A percentile compares a stretch with the other conserved stretches of the same genome.
These are phyloP conservation scores for Candoia aspera DNA, from an alignment of 2,113 vertebrate species.

Conservation along the genomic window DNA sequence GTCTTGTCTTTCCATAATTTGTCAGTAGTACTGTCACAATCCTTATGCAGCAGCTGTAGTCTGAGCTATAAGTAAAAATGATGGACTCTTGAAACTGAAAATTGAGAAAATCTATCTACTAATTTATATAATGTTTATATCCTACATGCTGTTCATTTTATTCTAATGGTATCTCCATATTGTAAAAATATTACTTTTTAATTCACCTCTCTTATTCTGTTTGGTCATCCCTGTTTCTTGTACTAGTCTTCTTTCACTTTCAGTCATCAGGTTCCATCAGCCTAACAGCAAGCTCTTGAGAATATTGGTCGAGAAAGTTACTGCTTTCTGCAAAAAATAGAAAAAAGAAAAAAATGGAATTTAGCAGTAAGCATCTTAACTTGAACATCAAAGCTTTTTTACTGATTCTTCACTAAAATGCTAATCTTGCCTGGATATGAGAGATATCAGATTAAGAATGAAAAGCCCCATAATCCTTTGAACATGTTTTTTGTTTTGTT, in stretches of 20 bases:
- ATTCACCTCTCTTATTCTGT: background rate
- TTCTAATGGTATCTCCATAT: conserved; percentile 3
- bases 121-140: conserved; percentile 8
- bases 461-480: background rate
- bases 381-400: conserved; percentile 4
- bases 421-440: conserved; percentile 8
- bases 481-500: conserved; percentile 13
- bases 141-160: conserved; percentile 25
- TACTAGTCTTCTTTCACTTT: conserved; percentile 1
- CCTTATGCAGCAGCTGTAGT: background rate
- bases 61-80: background rate
- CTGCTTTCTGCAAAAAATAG: background rate
- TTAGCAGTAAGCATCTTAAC: background rate
- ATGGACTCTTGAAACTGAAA: background rate
- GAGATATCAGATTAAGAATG: background rate
- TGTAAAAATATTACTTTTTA: conserved; percentile 2
- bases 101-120: background rate
- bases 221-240: background rate
- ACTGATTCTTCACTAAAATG: background rate
- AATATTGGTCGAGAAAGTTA: background rate
- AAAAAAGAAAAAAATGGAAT: background rate
- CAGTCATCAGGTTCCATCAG: background rate
- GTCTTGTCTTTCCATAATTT: background rate
- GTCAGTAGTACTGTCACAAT: background rate
- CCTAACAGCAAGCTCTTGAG: background rate